These are phyloP conservation scores for Globodera ellingtonae DNA, from an alignment of 1,140 invertebrate genomes.

Conservation along the genomic window DNA sequence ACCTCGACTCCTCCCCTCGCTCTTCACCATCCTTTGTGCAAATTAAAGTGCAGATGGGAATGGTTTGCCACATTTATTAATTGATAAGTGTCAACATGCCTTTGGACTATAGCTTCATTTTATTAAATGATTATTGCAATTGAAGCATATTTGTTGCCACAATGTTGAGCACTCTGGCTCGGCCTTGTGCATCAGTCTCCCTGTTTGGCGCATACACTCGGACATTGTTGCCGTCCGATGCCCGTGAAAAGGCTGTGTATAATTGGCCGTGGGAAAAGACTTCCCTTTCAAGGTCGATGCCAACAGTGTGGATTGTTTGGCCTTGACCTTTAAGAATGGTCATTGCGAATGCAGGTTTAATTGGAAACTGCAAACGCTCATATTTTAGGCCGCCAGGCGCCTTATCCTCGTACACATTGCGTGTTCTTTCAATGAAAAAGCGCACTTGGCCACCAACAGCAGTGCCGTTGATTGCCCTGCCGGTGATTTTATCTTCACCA, in stretches of 20 bases:
- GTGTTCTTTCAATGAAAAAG: background rate
- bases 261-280: slow-evolving; percentile 21
- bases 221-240: slow-evolving; percentile 1
- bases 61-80: background rate
- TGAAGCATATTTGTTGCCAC: background rate
- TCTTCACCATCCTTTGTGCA: no score
- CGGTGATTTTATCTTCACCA: background rate
- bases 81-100: no score
- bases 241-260: background rate
- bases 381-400: background rate
- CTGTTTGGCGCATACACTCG: slow-evolving; percentile 8
- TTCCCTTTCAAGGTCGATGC: slow-evolving; percentile 11
- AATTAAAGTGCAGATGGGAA: slow-evolving; percentile 6
- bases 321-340: slow-evolving; percentile 29
- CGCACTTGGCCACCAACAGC: background rate
- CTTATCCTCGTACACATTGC: background rate
- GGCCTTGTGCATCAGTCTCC: slow-evolving; percentile 5
- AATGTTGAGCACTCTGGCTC: background rate
- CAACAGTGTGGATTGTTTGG: slow-evolving; percentile 3
- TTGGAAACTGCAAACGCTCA: slow-evolving; percentile 16
- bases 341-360: slow-evolving; percentile 21
- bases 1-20: no score
- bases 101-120: background rate
- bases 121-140: background rate
- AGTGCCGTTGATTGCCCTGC: background rate